Evolutionary conservation across 2,888 invertebrate species (phyloP).

Genomic region (Ferrisia virgata): DNA sequence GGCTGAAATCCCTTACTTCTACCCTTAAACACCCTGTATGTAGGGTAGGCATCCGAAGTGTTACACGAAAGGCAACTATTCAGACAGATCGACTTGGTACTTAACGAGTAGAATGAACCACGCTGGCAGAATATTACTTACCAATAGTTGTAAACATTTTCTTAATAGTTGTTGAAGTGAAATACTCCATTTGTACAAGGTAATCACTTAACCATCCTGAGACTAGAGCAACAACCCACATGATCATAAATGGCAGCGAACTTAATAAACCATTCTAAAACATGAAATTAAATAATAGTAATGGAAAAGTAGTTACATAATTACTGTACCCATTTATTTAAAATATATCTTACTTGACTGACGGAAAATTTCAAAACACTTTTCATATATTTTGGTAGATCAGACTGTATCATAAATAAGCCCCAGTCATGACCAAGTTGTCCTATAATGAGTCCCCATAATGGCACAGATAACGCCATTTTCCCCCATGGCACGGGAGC

Average conservation of each 20-base stretch:
- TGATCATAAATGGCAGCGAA: conserved; percentile 65
- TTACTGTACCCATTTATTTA: too few species aligned
- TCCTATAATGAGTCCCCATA: conserved; percentile 54
- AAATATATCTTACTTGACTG: conserved; percentile 55
- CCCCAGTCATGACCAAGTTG: conserved; percentile 65
- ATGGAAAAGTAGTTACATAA: neutral
- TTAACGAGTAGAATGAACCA: too few species aligned
- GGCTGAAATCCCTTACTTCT: too few species aligned
- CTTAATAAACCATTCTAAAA: conserved; percentile 60
- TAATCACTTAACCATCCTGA: conserved; percentile 70
- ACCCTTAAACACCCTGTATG: too few species aligned
- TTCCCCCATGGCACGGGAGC: conserved; percentile 67
- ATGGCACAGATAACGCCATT: conserved; percentile 58
- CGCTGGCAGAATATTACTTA: too few species aligned
- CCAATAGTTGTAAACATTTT: conserved; percentile 57
- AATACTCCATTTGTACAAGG: conserved; percentile 54
- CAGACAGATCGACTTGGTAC: too few species aligned
- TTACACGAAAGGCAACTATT: too few species aligned
- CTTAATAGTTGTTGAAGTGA: conserved; percentile 54
- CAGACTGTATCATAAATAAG: conserved; percentile 68
- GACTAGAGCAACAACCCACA: conserved; percentile 65
- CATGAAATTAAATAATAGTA: neutral
- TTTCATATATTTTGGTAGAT: conserved; percentile 68
- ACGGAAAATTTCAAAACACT: conserved; percentile 66
- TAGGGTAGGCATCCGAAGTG: too few species aligned